Conservation (phyloP, 2,888 invertebrate species). For the Synanthedon vespiformis region DNA sequence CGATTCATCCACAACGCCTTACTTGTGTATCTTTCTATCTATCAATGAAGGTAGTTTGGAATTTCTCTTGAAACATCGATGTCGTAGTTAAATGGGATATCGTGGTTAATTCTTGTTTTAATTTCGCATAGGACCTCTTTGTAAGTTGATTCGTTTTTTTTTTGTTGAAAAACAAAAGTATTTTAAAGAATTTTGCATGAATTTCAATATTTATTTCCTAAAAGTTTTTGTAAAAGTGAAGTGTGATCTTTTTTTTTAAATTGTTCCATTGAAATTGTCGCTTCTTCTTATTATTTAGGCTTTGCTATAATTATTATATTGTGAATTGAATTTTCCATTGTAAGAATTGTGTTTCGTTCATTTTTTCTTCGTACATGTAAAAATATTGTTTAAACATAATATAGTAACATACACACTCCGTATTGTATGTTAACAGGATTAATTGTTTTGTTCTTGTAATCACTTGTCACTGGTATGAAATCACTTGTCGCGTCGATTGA, state of each 20-base stretch:
- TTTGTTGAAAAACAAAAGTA: too few species aligned
- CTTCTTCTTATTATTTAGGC: slow-evolving; percentile 63
- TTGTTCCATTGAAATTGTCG: slow-evolving; percentile 24
- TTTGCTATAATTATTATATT: slow-evolving; percentile 31
- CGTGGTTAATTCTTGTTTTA: slow-evolving; percentile 20
- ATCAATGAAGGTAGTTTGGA: slow-evolving; percentile 48
- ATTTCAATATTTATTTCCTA: slow-evolving; percentile 7
- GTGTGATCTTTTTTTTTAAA: slow-evolving; percentile 3
- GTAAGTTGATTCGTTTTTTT: slow-evolving; percentile 6
- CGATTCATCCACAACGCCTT: slow-evolving; percentile 62
- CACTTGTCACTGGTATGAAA: too few species aligned
- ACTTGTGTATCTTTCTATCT: slow-evolving; percentile 70
- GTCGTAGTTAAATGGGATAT: slow-evolving; percentile 36
- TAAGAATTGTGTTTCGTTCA: too few species aligned
- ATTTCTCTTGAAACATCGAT: slow-evolving; percentile 44
- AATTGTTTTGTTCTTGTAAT: too few species aligned
- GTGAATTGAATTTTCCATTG: too few species aligned
- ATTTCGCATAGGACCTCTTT: slow-evolving; percentile 20
- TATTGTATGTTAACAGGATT: too few species aligned
- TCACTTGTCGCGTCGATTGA: slow-evolving; percentile 46
- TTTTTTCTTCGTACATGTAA: too few species aligned
- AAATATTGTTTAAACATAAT: too few species aligned
- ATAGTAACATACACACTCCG: too few species aligned
- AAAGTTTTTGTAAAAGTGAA: slow-evolving; percentile 1
- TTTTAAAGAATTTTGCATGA: slow-evolving; percentile 20